These are phyloP conservation scores for Amazona guildingii DNA, from an alignment of 2,113 vertebrate genomes.

Conservation along the genomic window DNA sequence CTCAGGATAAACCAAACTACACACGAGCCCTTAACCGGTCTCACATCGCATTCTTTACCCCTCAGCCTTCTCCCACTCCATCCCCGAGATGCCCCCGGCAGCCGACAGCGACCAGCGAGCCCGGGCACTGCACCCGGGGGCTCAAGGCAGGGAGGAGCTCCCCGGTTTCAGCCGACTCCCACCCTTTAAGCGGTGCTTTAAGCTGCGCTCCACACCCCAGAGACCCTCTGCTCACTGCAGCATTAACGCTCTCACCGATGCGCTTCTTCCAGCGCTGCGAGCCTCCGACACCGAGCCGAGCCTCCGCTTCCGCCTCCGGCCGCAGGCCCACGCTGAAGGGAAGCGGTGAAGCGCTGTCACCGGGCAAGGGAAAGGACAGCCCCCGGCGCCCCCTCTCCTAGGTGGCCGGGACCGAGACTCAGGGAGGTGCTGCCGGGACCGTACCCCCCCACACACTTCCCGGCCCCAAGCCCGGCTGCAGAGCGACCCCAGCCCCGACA, in stretches of 20 bases:
- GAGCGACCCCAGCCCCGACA: rapidly evolving
- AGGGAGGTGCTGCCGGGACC: too few relatives aligned
- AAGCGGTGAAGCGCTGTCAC: not conserved
- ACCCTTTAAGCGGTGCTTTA: not conserved
- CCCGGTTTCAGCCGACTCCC: too few relatives aligned
- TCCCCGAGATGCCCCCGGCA: too few relatives aligned
- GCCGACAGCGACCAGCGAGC: not conserved
- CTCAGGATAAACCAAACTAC: rapidly evolving
- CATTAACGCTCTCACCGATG: not conserved
- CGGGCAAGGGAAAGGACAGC: too few relatives aligned
- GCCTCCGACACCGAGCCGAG: not conserved
- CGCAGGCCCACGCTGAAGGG: not conserved
- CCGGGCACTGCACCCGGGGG: too few relatives aligned
- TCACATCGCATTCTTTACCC: rapidly evolving
- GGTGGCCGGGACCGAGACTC: too few relatives aligned
- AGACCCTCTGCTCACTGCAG: too few relatives aligned
- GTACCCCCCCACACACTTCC: too few relatives aligned
- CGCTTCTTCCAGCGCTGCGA: not conserved
- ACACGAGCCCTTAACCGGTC: rapidly evolving
- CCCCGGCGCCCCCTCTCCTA: too few relatives aligned
- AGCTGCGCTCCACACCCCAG: too few relatives aligned
- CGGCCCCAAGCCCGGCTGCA: too few relatives aligned
- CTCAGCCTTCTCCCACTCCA: not conserved
- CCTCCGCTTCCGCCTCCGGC: too few relatives aligned
- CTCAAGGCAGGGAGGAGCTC: not conserved